Percentiles rank a stretch among this genome's conserved stretches.
phyloP scores from a whole-genome alignment of 2,113 vertebrate genomes.

The Myrmecophaga tridactyla region DNA sequence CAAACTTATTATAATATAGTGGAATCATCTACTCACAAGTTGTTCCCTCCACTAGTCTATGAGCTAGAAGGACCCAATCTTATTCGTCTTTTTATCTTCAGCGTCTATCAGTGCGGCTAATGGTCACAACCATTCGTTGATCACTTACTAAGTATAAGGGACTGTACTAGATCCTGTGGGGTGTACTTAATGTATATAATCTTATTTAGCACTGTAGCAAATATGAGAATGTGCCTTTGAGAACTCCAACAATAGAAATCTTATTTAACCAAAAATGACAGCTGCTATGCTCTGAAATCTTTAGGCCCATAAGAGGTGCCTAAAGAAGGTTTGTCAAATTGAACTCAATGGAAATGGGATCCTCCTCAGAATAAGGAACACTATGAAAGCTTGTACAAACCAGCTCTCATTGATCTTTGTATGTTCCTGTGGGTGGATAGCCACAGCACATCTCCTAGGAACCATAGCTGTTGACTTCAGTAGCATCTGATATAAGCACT shows the following conservation, averaged over 20 bases:
- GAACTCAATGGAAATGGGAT: not conserved
- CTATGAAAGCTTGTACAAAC: not conserved
- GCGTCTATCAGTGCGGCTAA: not conserved
- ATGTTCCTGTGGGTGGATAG: not conserved
- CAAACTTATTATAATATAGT: not conserved
- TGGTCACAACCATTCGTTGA: not conserved
- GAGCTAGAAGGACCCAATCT: not conserved
- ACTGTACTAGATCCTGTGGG: not conserved
- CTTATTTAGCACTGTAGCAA: not conserved
- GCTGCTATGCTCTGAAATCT: not conserved
- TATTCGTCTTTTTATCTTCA: not conserved
- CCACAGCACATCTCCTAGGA: not conserved
- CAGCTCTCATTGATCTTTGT: not conserved
- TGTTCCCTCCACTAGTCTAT: not conserved
- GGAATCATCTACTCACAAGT: not conserved
- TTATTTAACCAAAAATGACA: not conserved
- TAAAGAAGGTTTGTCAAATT: not conserved
- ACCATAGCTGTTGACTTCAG: not conserved
- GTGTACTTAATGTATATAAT: not conserved
- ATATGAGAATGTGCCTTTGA: not conserved
- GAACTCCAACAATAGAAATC: not conserved
- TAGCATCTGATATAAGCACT: not conserved
- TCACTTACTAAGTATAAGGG: not conserved
- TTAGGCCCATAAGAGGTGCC: not conserved
- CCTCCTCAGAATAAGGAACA: not conserved